Percentiles rank a stretch among this genome's conserved stretches.
These are phyloP conservation scores for Heliconius hortense DNA, from an alignment of 2,888 invertebrate genomes.

Conservation along the genomic window DNA sequence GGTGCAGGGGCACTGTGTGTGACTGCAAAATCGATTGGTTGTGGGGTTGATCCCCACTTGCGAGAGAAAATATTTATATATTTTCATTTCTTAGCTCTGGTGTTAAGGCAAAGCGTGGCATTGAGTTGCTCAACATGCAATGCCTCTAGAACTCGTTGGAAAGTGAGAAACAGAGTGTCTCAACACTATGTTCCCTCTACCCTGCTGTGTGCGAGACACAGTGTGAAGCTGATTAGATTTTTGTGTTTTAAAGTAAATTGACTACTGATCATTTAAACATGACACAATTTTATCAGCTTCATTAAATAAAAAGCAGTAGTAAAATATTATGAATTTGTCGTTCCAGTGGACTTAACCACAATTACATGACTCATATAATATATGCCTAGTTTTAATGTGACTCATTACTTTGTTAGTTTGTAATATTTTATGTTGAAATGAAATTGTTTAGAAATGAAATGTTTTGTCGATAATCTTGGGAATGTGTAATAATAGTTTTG, in stretches of 20 bases:
- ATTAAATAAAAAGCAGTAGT: neutral
- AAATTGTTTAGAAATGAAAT: neutral
- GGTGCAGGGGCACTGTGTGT: too few relatives aligned
- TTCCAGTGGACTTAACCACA: constrained; percentile 7
- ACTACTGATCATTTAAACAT: neutral
- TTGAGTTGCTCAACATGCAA: too few relatives aligned
- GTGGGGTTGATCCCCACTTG: too few relatives aligned
- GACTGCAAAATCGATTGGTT: too few relatives aligned
- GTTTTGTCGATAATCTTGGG: neutral
- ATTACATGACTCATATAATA: constrained; percentile 19
- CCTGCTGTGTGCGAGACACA: too few relatives aligned
- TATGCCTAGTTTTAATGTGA: constrained; percentile 5
- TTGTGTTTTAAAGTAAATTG: neutral
- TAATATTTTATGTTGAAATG: neutral
- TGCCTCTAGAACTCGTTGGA: too few relatives aligned
- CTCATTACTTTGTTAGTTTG: constrained; percentile 3
- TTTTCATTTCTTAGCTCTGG: too few relatives aligned
- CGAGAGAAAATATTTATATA: too few relatives aligned
- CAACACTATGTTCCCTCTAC: too few relatives aligned
- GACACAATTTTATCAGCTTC: neutral
- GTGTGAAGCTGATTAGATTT: too few relatives aligned
- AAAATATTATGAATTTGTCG: constrained; percentile 14
- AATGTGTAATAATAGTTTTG: neutral
- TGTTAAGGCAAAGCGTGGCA: too few relatives aligned
- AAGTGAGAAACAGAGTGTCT: too few relatives aligned